Base-by-base conservation (phyloP, 2,113 vertebrate species). In the Excalfactoria chinensis region DNA sequence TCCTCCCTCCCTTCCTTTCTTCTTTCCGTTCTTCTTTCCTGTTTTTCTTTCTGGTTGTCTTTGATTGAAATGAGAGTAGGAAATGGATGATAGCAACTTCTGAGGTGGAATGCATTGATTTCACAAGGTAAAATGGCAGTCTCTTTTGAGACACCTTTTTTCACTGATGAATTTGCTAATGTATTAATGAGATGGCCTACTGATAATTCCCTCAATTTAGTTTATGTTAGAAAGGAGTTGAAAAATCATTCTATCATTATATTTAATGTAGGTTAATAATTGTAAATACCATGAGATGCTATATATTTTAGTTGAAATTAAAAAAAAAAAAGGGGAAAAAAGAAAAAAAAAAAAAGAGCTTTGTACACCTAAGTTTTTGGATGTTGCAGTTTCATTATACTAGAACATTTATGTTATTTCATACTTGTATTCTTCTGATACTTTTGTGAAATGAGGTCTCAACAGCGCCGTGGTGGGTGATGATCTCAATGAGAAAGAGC, bases 1-100 rank as follows among this genome's bases (percentile, higher is more conserved):
- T 1, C 19, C 66, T 59, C 30, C 25, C 9, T 18, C 19, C 1
- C 3, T 44, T n/a, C 18, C 1, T 7, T 5, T 7, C n/a, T 8
- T 40, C 51, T 35, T 5, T 26, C 18, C 8, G 1, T 3, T 21
- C 22, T 25, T 16, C 13, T 53, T 28, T 32, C 7, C 26, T 55
- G 30, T 16, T 4, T 34, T 43, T 72, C 3, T 79, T 68, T 73
- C 23, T 71, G 28, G 16, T 16, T 49, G 13, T 37, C 22, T 70
- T 60, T 91, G 30, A 58, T 23, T 69, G 55, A 72, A 30, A 26
- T 17, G 74, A 87, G 21, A 96, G 13, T 5, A 60, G 28, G 4
- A 13, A 7, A 18, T 76, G 11, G 49, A 49, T 51, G 26, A 12
- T 70, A 84, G 58, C 40, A 86, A 6, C 11, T 67, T 94, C 72